These are phyloP conservation scores for Dermatophagoides farinae DNA, from an alignment of 1,140 invertebrate species.

Conservation along the genomic window DNA sequence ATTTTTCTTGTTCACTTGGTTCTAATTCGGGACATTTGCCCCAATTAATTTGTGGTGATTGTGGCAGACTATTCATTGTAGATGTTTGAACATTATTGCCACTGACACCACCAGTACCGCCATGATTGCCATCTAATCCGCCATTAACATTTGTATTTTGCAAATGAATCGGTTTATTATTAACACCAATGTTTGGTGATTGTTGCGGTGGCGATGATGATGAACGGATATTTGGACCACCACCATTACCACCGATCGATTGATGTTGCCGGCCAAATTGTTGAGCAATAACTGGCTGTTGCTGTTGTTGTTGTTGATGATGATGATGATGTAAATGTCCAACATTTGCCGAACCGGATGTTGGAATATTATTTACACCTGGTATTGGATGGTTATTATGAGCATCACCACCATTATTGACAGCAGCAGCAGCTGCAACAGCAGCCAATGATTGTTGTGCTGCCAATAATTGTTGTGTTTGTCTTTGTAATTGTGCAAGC, in stretches of 20 bases:
- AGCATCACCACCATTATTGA: neutral
- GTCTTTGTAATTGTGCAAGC: neutral
- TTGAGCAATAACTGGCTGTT: neutral
- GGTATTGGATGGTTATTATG: neutral
- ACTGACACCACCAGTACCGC: no score
- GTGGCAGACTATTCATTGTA: neutral
- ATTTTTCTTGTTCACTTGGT: conserved; percentile 16
- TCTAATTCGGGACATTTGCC: conserved; percentile 18
- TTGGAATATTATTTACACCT: neutral
- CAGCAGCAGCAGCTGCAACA: neutral
- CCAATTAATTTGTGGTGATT: conserved; percentile 16
- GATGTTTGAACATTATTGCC: no score
- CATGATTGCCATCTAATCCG: no score
- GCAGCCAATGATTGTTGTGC: conserved; percentile 6
- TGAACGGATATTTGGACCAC: neutral
- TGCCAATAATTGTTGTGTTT: conserved; percentile 8
- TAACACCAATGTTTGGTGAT: neutral
- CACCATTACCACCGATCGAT: neutral
- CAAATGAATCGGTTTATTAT: neutral
- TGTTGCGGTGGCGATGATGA: neutral
- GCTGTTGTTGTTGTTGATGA: neutral
- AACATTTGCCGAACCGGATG: neutral
- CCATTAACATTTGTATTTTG: no score
- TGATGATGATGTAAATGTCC: neutral
- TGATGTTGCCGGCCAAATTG: neutral